Percentiles rank a stretch among this genome's conserved stretches.
phyloP scores from a whole-genome alignment of 2,113 vertebrate genomes.

The Protobothrops mucrosquamatus region DNA sequence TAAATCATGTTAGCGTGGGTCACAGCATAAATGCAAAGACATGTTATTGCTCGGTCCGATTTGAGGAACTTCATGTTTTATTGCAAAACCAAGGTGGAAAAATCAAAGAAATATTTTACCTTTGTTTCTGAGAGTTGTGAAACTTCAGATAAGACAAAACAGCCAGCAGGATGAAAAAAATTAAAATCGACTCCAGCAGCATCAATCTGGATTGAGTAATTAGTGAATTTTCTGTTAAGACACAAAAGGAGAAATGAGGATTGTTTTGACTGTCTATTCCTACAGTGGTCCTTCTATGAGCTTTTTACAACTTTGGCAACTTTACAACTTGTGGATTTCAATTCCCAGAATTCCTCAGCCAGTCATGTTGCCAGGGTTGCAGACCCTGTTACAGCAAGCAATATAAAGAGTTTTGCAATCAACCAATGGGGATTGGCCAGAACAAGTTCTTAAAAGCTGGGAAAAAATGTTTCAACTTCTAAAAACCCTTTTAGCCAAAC shows the following conservation, averaged over 20 bases:
- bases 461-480: neutral
- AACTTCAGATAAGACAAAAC: conserved; percentile 88
- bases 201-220: conserved; percentile 93
- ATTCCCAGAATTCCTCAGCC: neutral
- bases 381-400: neutral
- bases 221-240: conserved; percentile 83
- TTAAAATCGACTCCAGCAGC: conserved; percentile 88
- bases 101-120: conserved; percentile 63
- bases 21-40: neutral
- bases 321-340: neutral
- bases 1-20: neutral
- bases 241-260: neutral
- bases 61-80: neutral
- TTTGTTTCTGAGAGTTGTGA: conserved; percentile 70
- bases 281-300: too few relatives aligned
- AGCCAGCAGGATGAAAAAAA: conserved; percentile 87
- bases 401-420: neutral
- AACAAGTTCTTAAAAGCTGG: neutral
- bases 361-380: neutral
- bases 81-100: neutral
- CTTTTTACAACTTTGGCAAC: too few relatives aligned
- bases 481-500: neutral
- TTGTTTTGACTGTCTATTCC: neutral
- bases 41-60: neutral
- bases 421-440: neutral